Evolutionary conservation across 2,797 vertebrate species (phyloP).

Genomic region (Luscinia megarhynchos): DNA sequence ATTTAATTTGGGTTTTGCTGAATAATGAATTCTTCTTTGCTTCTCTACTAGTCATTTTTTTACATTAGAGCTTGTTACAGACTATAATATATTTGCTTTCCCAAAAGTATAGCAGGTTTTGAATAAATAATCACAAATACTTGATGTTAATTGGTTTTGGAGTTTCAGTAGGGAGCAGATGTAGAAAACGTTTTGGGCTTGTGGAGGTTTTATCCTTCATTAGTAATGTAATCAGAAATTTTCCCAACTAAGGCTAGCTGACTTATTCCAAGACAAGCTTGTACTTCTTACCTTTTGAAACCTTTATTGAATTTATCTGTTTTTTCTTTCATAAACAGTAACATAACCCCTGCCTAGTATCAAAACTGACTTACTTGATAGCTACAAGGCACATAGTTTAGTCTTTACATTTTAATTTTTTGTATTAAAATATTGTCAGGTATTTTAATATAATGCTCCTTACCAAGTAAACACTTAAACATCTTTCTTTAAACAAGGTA

Average conservation of each 20-base stretch:
- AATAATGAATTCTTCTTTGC: neutral
- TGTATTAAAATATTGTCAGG: rapidly evolving
- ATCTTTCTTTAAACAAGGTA: neutral
- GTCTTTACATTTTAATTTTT: neutral
- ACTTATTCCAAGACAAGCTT: neutral
- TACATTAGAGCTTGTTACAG: neutral
- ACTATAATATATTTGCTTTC: neutral
- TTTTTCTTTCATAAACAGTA: neutral
- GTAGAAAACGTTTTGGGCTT: neutral
- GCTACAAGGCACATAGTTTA: neutral
- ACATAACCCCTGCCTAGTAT: neutral
- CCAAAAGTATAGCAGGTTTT: neutral
- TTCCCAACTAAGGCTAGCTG: neutral
- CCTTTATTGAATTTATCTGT: neutral
- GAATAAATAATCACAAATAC: neutral
- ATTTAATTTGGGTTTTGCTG: neutral
- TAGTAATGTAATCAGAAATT: neutral
- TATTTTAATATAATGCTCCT: neutral
- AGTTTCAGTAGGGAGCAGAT: neutral
- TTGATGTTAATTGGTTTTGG: neutral
- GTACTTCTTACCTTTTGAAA: neutral
- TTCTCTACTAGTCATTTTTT: neutral
- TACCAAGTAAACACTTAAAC: neutral
- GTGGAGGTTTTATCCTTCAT: neutral
- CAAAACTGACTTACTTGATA: neutral